A percentile compares a stretch with the other conserved stretches of the same genome.
Evolutionary conservation across 2,888 invertebrate genomes (phyloP).

Genomic region (Zygaena filipendulae): DNA sequence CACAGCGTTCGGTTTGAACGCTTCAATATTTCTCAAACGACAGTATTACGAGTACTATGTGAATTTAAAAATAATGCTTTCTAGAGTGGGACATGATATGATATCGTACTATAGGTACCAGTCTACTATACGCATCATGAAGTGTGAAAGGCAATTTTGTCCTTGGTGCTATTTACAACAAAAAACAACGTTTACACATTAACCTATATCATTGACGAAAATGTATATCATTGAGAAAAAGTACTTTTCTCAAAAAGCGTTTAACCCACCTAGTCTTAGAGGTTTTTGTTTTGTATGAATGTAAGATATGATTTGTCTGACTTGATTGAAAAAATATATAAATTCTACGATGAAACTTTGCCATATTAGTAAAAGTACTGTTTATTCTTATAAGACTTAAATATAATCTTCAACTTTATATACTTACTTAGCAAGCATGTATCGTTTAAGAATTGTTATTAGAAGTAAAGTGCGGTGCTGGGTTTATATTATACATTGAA

Average conservation of each 20-base stretch:
- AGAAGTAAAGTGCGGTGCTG: slow-evolving; percentile 65
- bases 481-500: slow-evolving; percentile 58
- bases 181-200: no score
- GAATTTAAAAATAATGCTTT: no score
- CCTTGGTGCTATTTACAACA: no score
- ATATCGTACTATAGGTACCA: no score
- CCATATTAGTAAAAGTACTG: slow-evolving; percentile 66
- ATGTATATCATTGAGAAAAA: no score
- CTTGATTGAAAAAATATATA: slow-evolving; percentile 36
- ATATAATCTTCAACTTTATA: slow-evolving; percentile 49
- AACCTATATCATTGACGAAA: no score
- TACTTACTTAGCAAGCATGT: slow-evolving; percentile 26
- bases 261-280: slow-evolving; percentile 66
- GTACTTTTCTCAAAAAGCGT: neutral
- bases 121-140: no score
- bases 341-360: slow-evolving; percentile 69
- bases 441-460: slow-evolving; percentile 60
- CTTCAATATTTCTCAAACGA: no score
- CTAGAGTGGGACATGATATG: no score
- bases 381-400: slow-evolving; percentile 59
- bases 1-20: no score
- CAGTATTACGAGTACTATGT: no score
- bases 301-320: slow-evolving; percentile 44
- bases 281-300: slow-evolving; percentile 41
- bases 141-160: no score